phyloP scores from a whole-genome alignment of 2,888 invertebrate genomes.

The Eledona agricola region DNA sequence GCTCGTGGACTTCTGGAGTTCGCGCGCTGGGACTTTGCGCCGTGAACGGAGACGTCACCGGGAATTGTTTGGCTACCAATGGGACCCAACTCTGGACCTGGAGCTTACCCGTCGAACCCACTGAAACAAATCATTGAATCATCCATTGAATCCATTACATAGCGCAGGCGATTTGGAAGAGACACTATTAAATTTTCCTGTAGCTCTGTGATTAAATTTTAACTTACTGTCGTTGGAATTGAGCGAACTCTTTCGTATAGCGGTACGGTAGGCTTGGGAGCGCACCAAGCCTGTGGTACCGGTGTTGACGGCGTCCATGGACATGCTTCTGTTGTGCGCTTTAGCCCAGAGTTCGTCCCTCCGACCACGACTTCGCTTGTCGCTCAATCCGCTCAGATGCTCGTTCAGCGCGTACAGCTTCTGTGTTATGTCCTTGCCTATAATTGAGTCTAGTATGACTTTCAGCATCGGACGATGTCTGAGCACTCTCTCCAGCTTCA shows the following conservation, averaged over 20 bases:
- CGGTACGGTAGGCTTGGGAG: slow-evolving; percentile 70
- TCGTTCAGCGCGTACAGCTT: slow-evolving; percentile 85
- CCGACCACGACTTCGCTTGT: slow-evolving; percentile 55
- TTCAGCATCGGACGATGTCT: slow-evolving; percentile 78
- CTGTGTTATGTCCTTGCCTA: slow-evolving; percentile 86
- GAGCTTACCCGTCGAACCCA: slow-evolving; percentile 62
- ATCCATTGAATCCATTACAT: background rate
- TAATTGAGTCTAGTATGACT: slow-evolving; percentile 79
- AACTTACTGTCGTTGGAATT: slow-evolving; percentile 22
- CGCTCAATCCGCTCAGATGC: slow-evolving; percentile 68
- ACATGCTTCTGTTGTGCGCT: slow-evolving; percentile 74
- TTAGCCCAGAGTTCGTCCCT: slow-evolving; percentile 59
- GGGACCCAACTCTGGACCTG: slow-evolving; percentile 72
- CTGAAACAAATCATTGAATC: slow-evolving; percentile 53
- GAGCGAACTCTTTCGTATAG: slow-evolving; percentile 61
- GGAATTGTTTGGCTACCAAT: slow-evolving; percentile 76
- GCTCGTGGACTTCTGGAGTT: slow-evolving; percentile 47
- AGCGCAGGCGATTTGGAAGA: slow-evolving; percentile 1
- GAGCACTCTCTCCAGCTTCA: slow-evolving; percentile 78
- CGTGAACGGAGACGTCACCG: slow-evolving; percentile 73
- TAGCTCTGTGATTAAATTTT: background rate
- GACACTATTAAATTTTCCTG: background rate
- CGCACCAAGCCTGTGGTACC: slow-evolving; percentile 78
- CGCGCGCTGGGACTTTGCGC: slow-evolving; percentile 48
- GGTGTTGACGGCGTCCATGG: slow-evolving; percentile 81